Conservation (phyloP, 1,140 invertebrate species). For the Brachionus calyciflorus region DNA sequence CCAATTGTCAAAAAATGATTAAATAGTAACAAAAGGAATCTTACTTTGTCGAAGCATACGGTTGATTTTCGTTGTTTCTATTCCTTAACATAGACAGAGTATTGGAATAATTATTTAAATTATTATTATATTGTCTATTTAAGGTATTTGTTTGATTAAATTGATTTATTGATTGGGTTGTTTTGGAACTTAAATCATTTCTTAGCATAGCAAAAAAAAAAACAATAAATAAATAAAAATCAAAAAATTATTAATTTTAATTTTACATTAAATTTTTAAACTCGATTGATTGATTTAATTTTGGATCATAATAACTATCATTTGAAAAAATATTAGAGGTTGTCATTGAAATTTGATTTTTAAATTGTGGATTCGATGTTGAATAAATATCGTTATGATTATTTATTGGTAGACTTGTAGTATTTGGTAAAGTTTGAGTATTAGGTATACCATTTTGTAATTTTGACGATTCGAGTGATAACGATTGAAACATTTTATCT, state of each 20-base stretch:
- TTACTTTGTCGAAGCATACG: background rate
- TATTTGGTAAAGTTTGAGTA: slow-evolving; percentile 9
- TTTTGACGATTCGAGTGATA: slow-evolving; percentile 18
- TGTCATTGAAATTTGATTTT: background rate
- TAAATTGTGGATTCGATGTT: background rate
- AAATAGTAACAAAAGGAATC: background rate
- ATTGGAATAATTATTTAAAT: background rate
- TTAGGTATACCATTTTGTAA: background rate
- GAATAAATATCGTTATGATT: background rate
- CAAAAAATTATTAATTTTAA: no score
- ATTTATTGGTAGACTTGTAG: slow-evolving; percentile 28
- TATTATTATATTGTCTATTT: background rate
- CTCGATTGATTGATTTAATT: background rate
- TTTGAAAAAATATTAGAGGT: background rate
- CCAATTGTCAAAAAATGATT: no score
- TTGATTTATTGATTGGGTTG: background rate
- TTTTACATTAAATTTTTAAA: slow-evolving; percentile 24
- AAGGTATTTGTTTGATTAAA: background rate
- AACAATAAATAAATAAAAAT: no score
- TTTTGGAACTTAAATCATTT: background rate
- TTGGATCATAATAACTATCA: background rate
- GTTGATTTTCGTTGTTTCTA: background rate
- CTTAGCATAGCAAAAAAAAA: no score
- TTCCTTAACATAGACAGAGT: slow-evolving; percentile 10
- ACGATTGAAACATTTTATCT: slow-evolving; percentile 25